Conservation (phyloP, 2,113 vertebrate genomes). For the Eptatretus burgeri region DNA sequence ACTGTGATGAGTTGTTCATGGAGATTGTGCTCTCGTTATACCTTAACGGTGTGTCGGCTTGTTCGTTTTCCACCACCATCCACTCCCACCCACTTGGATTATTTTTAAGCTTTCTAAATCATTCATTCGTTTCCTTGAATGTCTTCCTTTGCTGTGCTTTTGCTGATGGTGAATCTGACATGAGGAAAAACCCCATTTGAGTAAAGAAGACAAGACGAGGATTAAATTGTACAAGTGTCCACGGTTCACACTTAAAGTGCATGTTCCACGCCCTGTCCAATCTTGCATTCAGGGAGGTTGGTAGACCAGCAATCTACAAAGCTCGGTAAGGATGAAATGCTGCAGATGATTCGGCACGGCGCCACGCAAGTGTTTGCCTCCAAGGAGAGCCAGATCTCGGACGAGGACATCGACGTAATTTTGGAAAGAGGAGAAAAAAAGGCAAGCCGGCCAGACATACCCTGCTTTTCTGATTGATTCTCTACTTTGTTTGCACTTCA, state of each 20-base stretch:
- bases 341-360: slow-evolving; percentile 58
- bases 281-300: slow-evolving; percentile 25
- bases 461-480: no score
- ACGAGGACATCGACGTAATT: slow-evolving; percentile 43
- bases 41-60: no score
- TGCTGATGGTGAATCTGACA: background rate
- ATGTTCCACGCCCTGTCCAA: background rate
- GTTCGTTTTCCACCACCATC: no score
- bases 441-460: slow-evolving; percentile 14
- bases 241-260: background rate
- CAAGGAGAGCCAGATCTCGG: slow-evolving; percentile 52
- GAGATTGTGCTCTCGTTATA: no score
- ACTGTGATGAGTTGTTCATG: no score
- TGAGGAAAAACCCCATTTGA: background rate
- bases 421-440: slow-evolving; percentile 55
- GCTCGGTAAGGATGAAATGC: slow-evolving; percentile 51
- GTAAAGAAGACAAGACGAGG: background rate
- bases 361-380: slow-evolving; percentile 52
- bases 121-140: no score
- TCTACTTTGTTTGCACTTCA: no score
- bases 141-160: no score
- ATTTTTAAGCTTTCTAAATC: no score
- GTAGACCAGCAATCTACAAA: slow-evolving; percentile 56
- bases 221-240: background rate
- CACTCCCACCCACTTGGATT: no score